phyloP scores from a whole-genome alignment of 1,140 invertebrate species.

The Semibalanus balanoides region DNA sequence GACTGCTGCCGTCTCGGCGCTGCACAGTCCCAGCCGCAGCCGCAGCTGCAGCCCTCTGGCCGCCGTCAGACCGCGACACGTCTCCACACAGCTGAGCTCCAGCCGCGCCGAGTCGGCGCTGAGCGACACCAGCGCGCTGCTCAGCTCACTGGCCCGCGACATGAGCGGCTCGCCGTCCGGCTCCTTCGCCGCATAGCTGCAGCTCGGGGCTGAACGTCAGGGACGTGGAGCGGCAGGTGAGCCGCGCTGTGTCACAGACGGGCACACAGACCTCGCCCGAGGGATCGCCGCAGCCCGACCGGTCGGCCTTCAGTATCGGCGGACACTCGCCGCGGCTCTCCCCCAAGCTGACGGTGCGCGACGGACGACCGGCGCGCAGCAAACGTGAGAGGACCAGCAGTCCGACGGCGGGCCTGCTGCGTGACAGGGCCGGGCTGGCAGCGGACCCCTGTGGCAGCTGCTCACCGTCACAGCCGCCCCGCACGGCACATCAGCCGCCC shows the following conservation, averaged over 20 bases:
- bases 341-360: conserved; percentile 45
- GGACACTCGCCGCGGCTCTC: conserved; percentile 42
- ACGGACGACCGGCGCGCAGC: conserved; percentile 33
- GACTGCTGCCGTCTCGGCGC: neutral
- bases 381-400: conserved; percentile 47
- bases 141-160: conserved; percentile 44
- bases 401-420: conserved; percentile 28
- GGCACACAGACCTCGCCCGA: conserved; percentile 63
- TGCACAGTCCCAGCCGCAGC: neutral
- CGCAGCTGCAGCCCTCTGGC: neutral
- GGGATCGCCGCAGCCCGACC: conserved; percentile 38
- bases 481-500: conserved; percentile 18
- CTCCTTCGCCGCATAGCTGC: conserved; percentile 6
- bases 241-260: conserved; percentile 42
- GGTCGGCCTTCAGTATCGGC: conserved; percentile 42
- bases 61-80: neutral
- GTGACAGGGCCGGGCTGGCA: too few species aligned
- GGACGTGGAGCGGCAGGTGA: neutral
- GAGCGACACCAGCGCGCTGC: conserved; percentile 48
- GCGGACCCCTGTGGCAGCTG: conserved; percentile 11
- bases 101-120: conserved; percentile 23
- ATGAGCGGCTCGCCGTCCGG: conserved; percentile 41
- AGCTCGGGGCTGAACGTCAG: neutral
- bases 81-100: neutral
- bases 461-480: neutral